These are phyloP conservation scores for Natrix natrix DNA, from an alignment of 2,797 vertebrate genomes.

Conservation along the genomic window DNA sequence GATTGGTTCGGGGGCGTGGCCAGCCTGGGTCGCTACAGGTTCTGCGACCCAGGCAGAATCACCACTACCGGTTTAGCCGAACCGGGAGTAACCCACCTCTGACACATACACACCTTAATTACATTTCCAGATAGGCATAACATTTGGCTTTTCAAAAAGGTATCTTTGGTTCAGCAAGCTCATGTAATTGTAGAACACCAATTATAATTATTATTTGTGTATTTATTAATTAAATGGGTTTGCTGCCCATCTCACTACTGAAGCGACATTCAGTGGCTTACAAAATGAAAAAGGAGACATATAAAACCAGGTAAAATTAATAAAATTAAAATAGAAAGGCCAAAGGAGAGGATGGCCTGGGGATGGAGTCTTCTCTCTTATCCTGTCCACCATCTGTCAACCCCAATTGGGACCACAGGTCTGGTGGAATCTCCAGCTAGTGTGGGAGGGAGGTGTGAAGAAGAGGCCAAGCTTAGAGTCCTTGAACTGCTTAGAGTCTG, in stretches of 20 bases:
- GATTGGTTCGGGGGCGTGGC: too few relatives aligned
- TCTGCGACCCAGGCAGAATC: too few relatives aligned
- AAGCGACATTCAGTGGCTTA: neutral
- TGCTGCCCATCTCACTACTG: neutral
- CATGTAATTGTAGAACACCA: neutral
- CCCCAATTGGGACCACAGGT: neutral
- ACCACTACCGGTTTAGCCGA: too few relatives aligned
- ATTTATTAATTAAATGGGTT: too few relatives aligned
- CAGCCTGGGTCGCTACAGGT: too few relatives aligned
- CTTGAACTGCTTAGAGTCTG: too few relatives aligned
- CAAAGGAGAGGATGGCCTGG: neutral
- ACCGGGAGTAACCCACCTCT: too few relatives aligned
- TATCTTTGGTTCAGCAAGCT: neutral
- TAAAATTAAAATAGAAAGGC: neutral
- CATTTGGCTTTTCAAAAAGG: neutral
- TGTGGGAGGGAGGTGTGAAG: neutral
- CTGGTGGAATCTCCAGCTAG: neutral
- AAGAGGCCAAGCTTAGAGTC: neutral
- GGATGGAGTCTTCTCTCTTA: neutral
- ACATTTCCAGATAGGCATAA: neutral
- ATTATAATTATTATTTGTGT: neutral
- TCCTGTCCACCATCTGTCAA: neutral
- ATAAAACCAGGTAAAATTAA: too few relatives aligned
- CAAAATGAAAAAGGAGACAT: neutral
- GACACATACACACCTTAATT: neutral